phyloP scores from a whole-genome alignment of 2,888 invertebrate species.

The Byasa hedistus region DNA sequence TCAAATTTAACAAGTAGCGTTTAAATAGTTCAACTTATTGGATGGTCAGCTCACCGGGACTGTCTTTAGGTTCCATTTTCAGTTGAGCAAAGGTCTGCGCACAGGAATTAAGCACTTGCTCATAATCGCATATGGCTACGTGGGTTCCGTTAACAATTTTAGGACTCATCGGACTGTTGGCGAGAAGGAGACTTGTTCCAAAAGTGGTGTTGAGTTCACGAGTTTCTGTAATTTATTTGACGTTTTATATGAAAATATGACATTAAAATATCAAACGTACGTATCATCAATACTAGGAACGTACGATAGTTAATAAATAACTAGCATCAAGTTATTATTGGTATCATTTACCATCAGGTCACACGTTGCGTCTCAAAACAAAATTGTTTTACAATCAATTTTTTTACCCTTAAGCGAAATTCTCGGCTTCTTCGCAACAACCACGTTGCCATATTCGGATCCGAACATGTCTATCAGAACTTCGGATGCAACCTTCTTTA shows the following conservation, averaged over 20 bases:
- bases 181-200: constrained; percentile 94
- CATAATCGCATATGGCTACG: constrained; percentile 92
- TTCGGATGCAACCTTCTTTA: constrained; percentile 85
- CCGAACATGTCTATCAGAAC: constrained; percentile 81
- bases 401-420: constrained; percentile 87
- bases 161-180: constrained; percentile 97
- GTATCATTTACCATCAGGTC: too few species aligned
- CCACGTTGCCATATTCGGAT: constrained; percentile 80
- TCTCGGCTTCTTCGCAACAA: constrained; percentile 78
- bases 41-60: constrained; percentile 81
- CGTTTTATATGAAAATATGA: not conserved
- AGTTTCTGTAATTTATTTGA: constrained; percentile 81
- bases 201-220: constrained; percentile 92
- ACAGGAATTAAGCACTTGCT: constrained; percentile 86
- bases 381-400: too few species aligned
- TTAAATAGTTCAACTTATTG: too few species aligned
- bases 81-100: constrained; percentile 85
- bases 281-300: too few species aligned
- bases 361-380: too few species aligned
- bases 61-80: constrained; percentile 86
- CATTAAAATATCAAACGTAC: not conserved
- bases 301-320: too few species aligned
- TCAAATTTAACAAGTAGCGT: too few species aligned
- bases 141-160: constrained; percentile 97
- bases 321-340: too few species aligned